phyloP scores from a whole-genome alignment of 2,797 vertebrate genomes.

The Schizopygopsis pylzovi region DNA sequence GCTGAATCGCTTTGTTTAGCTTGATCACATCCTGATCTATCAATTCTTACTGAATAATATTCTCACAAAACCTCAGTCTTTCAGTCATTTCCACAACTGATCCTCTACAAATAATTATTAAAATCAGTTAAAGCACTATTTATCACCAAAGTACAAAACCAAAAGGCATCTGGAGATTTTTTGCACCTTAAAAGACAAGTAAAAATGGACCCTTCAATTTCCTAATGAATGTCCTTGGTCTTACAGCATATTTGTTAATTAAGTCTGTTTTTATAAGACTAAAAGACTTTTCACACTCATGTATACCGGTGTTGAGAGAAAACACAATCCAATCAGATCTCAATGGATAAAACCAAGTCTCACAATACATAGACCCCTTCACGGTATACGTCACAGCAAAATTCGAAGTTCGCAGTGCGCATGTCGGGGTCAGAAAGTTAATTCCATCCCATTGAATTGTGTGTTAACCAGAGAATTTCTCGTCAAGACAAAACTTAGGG shows the following conservation, averaged over 20 bases:
- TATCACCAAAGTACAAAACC: neutral
- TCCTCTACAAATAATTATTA: neutral
- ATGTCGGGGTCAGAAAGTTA: too few relatives aligned
- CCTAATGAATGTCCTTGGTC: neutral
- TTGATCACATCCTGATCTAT: neutral
- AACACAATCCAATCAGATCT: neutral
- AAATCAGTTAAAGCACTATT: neutral
- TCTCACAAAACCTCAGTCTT: neutral
- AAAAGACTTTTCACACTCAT: neutral
- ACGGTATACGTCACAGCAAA: too few relatives aligned
- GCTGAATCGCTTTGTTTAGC: neutral
- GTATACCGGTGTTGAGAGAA: neutral
- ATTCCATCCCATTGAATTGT: too few relatives aligned
- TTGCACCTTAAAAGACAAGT: neutral
- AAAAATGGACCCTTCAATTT: neutral
- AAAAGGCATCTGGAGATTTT: neutral
- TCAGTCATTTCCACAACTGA: neutral
- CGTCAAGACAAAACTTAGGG: too few relatives aligned
- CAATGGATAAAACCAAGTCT: neutral
- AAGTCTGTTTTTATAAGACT: neutral
- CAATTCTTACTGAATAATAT: neutral
- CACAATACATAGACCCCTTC: too few relatives aligned
- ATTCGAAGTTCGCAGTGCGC: too few relatives aligned
- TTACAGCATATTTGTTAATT: neutral
- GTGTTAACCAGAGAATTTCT: too few relatives aligned